A percentile compares a stretch with the other conserved stretches of the same genome.
These are phyloP conservation scores for Calameuta pallipes DNA, from an alignment of 2,888 invertebrate species.

Conservation along the genomic window DNA sequence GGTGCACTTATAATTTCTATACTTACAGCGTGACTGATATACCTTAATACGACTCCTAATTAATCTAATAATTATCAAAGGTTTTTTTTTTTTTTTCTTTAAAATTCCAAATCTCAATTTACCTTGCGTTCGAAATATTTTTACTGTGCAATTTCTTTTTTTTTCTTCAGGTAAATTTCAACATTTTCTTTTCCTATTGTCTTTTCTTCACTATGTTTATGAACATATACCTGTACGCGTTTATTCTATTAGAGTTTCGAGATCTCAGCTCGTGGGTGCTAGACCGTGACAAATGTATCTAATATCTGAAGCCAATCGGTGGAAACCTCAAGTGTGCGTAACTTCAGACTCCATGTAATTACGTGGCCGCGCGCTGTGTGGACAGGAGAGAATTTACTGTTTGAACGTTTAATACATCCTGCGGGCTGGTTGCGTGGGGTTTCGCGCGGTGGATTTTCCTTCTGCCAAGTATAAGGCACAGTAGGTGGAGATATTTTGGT, in stretches of 20 bases:
- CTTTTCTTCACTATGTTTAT: too few species aligned
- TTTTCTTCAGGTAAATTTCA: too few species aligned
- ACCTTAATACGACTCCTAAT: neutral
- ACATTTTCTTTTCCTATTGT: too few species aligned
- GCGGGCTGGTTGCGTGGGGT: neutral
- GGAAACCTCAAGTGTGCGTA: neutral
- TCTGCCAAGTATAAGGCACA: neutral
- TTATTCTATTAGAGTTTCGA: neutral
- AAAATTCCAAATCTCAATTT: neutral
- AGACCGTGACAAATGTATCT: neutral
- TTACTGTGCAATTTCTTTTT: too few species aligned
- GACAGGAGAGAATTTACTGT: neutral
- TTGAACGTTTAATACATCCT: neutral
- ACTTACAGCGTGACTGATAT: neutral
- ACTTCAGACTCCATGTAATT: neutral
- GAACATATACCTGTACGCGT: neutral
- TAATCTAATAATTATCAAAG: neutral
- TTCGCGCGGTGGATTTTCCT: neutral
- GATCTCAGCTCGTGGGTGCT: neutral
- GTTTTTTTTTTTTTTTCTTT: too few species aligned
- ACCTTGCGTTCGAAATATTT: too few species aligned
- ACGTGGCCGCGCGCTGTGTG: neutral
- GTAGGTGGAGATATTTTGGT: neutral
- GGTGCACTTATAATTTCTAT: neutral
- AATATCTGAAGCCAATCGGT: constrained; percentile 1